Conservation (phyloP, 2,797 vertebrate species). For the Anniella stebbinsi region DNA sequence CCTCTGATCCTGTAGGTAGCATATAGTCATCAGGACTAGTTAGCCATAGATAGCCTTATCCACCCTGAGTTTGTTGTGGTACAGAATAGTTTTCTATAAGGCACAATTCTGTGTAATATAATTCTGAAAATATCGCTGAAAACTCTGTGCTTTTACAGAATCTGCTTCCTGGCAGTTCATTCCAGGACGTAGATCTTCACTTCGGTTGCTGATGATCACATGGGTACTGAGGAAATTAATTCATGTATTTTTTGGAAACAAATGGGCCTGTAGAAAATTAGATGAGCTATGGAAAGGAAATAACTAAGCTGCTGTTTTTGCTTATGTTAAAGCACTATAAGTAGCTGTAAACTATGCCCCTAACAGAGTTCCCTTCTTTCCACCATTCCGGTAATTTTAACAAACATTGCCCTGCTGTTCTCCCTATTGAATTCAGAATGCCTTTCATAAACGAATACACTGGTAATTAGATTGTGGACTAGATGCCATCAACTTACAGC, state of each 20-base stretch:
- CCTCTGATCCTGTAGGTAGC: no score
- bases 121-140: neutral
- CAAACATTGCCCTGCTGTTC: neutral
- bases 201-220: slow-evolving; percentile 2
- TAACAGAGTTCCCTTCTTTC: neutral
- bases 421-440: neutral
- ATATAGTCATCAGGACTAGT: no score
- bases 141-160: neutral
- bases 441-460: neutral
- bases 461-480: neutral
- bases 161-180: neutral
- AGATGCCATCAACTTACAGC: neutral
- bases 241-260: neutral
- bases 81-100: neutral
- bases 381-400: neutral
- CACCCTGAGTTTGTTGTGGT: neutral
- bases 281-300: slow-evolving; percentile 18
- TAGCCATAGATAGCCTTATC: neutral
- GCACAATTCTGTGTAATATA: neutral
- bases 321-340: slow-evolving; percentile 15
- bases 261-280: slow-evolving; percentile 8
- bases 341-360: neutral
- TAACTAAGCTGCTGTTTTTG: slow-evolving; percentile 27
- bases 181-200: neutral
- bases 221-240: slow-evolving; percentile 21